Evolutionary conservation across 2,888 invertebrate species (phyloP).

Genomic region (Nephrotoma flavescens): DNA sequence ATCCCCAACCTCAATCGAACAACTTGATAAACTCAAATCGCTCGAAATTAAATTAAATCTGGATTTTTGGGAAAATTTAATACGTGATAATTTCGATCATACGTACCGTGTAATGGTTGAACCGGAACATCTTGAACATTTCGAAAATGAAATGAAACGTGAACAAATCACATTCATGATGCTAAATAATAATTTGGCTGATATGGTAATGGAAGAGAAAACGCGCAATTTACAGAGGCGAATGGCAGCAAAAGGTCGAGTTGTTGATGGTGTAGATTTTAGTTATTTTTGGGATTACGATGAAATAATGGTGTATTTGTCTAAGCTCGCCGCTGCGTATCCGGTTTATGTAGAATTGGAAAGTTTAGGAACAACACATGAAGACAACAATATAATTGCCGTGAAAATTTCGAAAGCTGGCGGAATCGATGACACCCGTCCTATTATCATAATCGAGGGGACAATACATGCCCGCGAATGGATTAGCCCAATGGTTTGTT

Average conservation of each 20-base stretch:
- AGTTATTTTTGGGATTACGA: background rate
- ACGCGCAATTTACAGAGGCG: background rate
- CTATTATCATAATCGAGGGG: conserved; percentile 28
- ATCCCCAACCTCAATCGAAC: background rate
- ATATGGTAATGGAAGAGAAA: background rate
- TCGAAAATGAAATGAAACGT: background rate
- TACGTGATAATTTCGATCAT: background rate
- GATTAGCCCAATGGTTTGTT: conserved; percentile 44
- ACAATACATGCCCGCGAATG: conserved; percentile 53
- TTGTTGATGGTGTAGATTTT: background rate
- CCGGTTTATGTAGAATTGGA: background rate
- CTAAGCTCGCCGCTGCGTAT: background rate
- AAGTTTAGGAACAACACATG: background rate
- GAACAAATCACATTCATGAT: background rate
- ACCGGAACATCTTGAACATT: background rate
- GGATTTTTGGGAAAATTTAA: background rate
- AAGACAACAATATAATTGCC: background rate
- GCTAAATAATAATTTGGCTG: background rate
- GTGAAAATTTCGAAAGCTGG: background rate
- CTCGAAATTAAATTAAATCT: background rate
- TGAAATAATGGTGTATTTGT: background rate
- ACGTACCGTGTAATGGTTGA: background rate
- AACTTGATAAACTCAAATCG: background rate
- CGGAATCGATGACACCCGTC: background rate
- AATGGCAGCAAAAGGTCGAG: background rate